These are phyloP conservation scores for Heteropelma amictum DNA, from an alignment of 2,888 invertebrate species.

Conservation along the genomic window DNA sequence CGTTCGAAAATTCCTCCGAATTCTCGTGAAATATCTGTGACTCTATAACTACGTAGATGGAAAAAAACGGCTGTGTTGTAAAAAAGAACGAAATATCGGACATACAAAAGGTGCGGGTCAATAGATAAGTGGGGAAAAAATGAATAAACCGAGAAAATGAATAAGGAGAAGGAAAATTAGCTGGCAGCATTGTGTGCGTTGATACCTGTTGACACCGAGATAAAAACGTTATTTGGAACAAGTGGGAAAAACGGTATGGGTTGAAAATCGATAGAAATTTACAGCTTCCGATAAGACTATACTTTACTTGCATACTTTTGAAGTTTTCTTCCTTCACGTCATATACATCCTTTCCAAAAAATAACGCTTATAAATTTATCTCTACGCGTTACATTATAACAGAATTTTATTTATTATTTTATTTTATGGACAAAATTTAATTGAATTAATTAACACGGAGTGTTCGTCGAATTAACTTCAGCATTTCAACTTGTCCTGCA, in stretches of 20 bases:
- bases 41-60: no score
- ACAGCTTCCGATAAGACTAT: conserved; percentile 16
- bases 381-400: no score
- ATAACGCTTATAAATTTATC: neutral
- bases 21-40: neutral
- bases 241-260: neutral
- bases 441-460: neutral
- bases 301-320: neutral
- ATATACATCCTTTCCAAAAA: neutral
- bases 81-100: neutral
- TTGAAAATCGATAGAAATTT: conserved; percentile 42
- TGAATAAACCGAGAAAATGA: conserved; percentile 16
- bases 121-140: neutral
- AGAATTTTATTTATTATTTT: neutral
- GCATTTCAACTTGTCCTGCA: no score
- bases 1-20: neutral
- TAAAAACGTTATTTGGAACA: neutral
- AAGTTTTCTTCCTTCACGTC: conserved; percentile 1
- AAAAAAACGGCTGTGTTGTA: neutral
- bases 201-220: conserved; percentile 25
- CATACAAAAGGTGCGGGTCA: neutral
- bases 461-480: no score
- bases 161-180: conserved; percentile 41
- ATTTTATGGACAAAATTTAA: neutral
- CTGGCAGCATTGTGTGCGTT: conserved; percentile 10